Conservation (phyloP, 1,140 invertebrate genomes). For the Bombus confusus region DNA sequence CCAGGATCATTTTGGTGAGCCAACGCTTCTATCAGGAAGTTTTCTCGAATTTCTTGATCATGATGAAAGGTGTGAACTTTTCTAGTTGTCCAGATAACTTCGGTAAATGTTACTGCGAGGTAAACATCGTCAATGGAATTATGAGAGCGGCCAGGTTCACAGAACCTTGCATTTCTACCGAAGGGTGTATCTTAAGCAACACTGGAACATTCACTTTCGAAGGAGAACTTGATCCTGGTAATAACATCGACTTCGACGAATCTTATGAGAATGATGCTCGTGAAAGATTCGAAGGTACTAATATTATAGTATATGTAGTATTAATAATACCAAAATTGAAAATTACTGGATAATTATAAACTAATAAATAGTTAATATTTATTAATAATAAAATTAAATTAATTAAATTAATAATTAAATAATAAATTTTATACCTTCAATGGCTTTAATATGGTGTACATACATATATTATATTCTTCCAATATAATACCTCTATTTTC, state of each 20-base stretch:
- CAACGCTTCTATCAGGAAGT: background rate
- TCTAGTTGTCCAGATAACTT: conserved; percentile 47
- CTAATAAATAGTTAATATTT: too few relatives aligned
- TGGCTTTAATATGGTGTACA: too few relatives aligned
- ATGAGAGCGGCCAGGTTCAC: conserved; percentile 53
- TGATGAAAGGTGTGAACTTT: conserved; percentile 46
- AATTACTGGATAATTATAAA: too few relatives aligned
- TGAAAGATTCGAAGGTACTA: conserved; percentile 31
- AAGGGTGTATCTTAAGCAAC: conserved; percentile 39
- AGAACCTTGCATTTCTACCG: conserved; percentile 52
- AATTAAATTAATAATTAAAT: too few relatives aligned
- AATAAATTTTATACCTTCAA: too few relatives aligned
- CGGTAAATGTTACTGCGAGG: conserved; percentile 51
- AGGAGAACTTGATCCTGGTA: conserved; percentile 27
- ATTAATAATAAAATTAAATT: too few relatives aligned
- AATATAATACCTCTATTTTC: too few relatives aligned
- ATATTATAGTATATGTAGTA: background rate
- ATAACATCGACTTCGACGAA: conserved; percentile 13
- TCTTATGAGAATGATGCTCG: conserved; percentile 31
- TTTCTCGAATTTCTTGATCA: background rate
- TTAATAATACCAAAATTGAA: too few relatives aligned
- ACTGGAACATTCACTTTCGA: conserved; percentile 30
- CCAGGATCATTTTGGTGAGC: conserved; percentile 53
- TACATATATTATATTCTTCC: too few relatives aligned
- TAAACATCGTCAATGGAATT: conserved; percentile 41